A percentile compares a stretch with the other conserved stretches of the same genome.
Conservation (phyloP, 2,888 invertebrate genomes). For the Hoplodrina blanda region DNA sequence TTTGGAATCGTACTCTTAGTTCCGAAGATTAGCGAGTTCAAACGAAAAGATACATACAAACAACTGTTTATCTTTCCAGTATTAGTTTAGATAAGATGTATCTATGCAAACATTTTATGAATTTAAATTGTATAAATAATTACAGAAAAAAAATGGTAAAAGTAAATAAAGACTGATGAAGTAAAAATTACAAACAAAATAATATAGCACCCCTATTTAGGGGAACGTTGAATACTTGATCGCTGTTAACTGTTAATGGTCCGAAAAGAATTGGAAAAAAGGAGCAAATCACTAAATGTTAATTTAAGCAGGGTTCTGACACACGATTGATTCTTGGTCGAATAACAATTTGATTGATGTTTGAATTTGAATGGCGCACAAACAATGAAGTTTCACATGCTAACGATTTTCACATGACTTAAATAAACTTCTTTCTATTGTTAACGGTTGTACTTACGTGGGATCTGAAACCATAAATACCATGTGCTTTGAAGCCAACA, state of each 20-base stretch:
- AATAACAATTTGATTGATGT: constrained; percentile 47
- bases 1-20: too few relatives aligned
- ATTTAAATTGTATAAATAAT: too few relatives aligned
- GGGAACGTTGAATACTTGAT: constrained; percentile 44
- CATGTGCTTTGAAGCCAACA: neutral
- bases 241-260: constrained; percentile 55
- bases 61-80: too few relatives aligned
- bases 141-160: too few relatives aligned
- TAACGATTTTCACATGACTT: neutral
- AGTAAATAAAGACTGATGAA: constrained; percentile 4
- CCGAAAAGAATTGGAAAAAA: constrained; percentile 54
- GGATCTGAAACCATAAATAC: neutral
- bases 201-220: constrained; percentile 39
- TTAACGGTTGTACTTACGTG: neutral
- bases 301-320: constrained; percentile 33
- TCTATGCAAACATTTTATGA: too few relatives aligned
- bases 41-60: too few relatives aligned
- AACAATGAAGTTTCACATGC: constrained; percentile 19
- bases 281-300: constrained; percentile 54
- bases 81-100: too few relatives aligned
- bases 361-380: constrained; percentile 26
- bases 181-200: constrained; percentile 52
- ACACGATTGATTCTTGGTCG: constrained; percentile 45
- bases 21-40: too few relatives aligned
- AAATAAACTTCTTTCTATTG: neutral